Evolutionary conservation across 2,797 vertebrate genomes (phyloP).

Genomic region (Scarus forsteni): DNA sequence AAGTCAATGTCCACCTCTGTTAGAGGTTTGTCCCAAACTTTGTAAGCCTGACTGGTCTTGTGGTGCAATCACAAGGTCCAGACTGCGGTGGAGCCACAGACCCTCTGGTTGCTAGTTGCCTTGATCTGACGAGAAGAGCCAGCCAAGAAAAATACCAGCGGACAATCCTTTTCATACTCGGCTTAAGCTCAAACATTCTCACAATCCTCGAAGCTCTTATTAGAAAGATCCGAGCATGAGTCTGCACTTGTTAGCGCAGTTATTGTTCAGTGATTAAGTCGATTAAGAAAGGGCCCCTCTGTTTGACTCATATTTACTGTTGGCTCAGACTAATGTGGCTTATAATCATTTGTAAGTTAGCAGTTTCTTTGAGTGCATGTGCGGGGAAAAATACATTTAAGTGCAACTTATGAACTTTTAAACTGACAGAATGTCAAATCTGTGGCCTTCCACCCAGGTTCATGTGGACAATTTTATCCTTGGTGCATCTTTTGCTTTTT

Average conservation of each 20-base stretch:
- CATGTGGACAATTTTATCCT: conserved; percentile 22
- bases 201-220: conserved; percentile 63
- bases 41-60: conserved; percentile 40
- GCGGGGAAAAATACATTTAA: not conserved
- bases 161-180: conserved; percentile 80
- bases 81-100: conserved; percentile 45
- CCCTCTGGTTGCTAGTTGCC: conserved; percentile 54
- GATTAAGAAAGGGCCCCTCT: conserved; percentile 55
- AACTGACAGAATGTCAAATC: conserved; percentile 1
- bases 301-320: conserved; percentile 48
- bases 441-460: conserved; percentile 2
- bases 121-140: conserved; percentile 72
- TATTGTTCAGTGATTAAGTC: conserved; percentile 78
- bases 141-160: conserved; percentile 81
- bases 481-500: conserved; percentile 16
- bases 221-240: conserved; percentile 66
- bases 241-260: conserved; percentile 75
- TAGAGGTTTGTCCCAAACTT: conserved; percentile 29
- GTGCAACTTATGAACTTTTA: conserved; percentile 23
- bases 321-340: conserved; percentile 23
- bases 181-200: conserved; percentile 78
- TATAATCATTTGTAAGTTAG: conserved; percentile 1
- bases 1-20: conserved; percentile 43
- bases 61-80: conserved; percentile 70
- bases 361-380: not conserved